These are phyloP conservation scores for Epicauta chinensis DNA, from an alignment of 1,140 invertebrate species.

Conservation along the genomic window DNA sequence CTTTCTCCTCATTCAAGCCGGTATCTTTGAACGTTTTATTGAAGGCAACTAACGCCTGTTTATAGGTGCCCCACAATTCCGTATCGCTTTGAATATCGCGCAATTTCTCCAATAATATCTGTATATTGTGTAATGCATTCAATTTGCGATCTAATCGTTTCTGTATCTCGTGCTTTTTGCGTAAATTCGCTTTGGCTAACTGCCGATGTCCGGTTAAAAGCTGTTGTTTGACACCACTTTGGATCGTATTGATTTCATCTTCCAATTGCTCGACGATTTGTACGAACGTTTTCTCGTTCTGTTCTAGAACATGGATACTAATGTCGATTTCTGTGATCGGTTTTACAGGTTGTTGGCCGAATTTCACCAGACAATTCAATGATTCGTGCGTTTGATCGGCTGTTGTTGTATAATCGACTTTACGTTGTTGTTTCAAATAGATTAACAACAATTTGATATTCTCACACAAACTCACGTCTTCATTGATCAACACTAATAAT, in stretches of 20 bases:
- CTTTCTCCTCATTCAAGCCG: conserved; percentile 41
- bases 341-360: conserved; percentile 23
- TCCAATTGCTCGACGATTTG: conserved; percentile 40
- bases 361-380: conserved; percentile 34
- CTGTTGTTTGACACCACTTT: conserved; percentile 39
- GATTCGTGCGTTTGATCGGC: conserved; percentile 15
- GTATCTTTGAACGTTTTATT: conserved; percentile 39
- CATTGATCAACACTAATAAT: conserved; percentile 20
- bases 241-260: conserved; percentile 32
- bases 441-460: conserved; percentile 33
- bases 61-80: conserved; percentile 42
- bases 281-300: conserved; percentile 39
- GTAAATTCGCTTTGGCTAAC: conserved; percentile 41
- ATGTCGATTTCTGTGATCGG: conserved; percentile 37
- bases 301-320: conserved; percentile 36
- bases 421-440: conserved; percentile 25
- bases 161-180: conserved; percentile 43
- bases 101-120: conserved; percentile 38
- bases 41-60: conserved; percentile 40
- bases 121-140: conserved; percentile 42
- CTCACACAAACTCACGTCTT: conserved; percentile 19
- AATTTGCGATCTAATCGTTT: conserved; percentile 40
- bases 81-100: conserved; percentile 40
- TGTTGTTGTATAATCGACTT: conserved; percentile 21
- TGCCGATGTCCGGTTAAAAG: conserved; percentile 36